Conservation (phyloP, 2,113 vertebrate species). For the Xyliphius kryptos region DNA sequence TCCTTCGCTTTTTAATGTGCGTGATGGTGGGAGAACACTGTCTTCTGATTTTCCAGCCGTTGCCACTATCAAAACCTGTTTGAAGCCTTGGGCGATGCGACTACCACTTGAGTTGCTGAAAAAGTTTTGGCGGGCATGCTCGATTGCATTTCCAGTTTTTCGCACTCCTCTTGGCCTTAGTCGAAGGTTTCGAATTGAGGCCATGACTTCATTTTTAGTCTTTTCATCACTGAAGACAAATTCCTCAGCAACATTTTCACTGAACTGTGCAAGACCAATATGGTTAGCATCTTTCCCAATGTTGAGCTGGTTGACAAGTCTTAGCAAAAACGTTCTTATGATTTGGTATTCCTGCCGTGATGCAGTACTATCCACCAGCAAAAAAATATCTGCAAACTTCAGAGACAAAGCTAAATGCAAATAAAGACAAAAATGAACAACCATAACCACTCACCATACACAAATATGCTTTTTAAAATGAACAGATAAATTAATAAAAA, state of each 20-base stretch:
- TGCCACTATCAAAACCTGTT: conserved; percentile 65
- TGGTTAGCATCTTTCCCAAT: conserved; percentile 55
- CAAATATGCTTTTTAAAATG: no score
- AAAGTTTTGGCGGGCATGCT: conserved; percentile 51
- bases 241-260: conserved; percentile 48
- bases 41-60: conserved; percentile 65
- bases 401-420: conserved; percentile 53
- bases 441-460: no score
- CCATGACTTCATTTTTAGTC: conserved; percentile 49
- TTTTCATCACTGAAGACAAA: conserved; percentile 63
- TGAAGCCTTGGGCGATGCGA: conserved; percentile 54
- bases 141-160: conserved; percentile 55
- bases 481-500: no score
- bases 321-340: conserved; percentile 47
- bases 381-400: conserved; percentile 72
- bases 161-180: conserved; percentile 38
- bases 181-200: conserved; percentile 43
- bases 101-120: conserved; percentile 60
- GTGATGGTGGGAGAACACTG: conserved; percentile 38
- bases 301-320: conserved; percentile 56
- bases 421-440: conserved; percentile 5
- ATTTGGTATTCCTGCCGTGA: conserved; percentile 44
- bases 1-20: conserved; percentile 55
- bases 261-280: conserved; percentile 71
- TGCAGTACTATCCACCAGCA: conserved; percentile 66